Conservation (phyloP, 2,113 vertebrate genomes). For the Grammomys surdaster region DNA sequence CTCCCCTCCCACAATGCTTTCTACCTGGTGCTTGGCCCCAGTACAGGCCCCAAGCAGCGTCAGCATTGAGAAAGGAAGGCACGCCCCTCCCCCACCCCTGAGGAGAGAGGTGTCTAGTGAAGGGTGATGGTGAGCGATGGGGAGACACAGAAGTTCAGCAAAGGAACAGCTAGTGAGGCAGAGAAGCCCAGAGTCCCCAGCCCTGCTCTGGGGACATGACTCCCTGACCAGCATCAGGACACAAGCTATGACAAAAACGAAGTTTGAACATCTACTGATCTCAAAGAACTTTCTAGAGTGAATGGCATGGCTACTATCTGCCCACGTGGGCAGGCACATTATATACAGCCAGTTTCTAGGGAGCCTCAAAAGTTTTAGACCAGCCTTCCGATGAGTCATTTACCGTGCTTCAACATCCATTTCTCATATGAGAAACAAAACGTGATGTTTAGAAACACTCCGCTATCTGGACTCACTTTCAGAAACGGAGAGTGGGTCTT, state of each 20-base stretch:
- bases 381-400: not conserved
- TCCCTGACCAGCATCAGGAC: not conserved
- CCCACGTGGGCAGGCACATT: not conserved
- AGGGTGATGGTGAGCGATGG: not conserved
- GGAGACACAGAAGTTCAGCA: not conserved
- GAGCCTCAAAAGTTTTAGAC: slow-evolving; percentile 22
- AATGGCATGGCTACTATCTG: not conserved
- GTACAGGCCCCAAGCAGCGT: not conserved
- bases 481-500: slow-evolving; percentile 2
- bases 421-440: slow-evolving; percentile 32
- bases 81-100: too few species aligned
- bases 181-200: not conserved
- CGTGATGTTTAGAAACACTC: not conserved
- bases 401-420: not conserved
- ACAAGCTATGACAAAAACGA: not conserved
- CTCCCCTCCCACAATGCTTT: not conserved
- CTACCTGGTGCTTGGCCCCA: not conserved
- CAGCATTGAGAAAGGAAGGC: not conserved
- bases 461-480: not conserved
- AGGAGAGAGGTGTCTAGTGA: not conserved
- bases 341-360: not conserved
- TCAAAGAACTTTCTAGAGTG: not conserved
- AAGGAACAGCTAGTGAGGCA: not conserved
- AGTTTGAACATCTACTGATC: not conserved
- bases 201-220: not conserved